These are phyloP conservation scores for Peromyscus polionotus DNA, from an alignment of 2,113 vertebrate genomes.

Conservation along the genomic window DNA sequence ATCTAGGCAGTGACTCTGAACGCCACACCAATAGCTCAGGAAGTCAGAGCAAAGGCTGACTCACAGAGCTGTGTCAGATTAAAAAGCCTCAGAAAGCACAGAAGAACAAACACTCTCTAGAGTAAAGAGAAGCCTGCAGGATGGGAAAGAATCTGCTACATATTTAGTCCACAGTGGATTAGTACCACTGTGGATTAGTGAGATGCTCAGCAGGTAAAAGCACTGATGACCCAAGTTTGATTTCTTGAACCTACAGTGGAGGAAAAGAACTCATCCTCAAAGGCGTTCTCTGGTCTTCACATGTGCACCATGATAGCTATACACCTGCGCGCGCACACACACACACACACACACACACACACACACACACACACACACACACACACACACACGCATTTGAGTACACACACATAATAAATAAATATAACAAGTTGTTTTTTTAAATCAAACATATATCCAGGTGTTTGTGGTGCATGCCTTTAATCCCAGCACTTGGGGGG, in stretches of 20 bases:
- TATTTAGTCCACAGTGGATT: background rate
- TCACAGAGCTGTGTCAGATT: background rate
- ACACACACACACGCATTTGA: too few species aligned
- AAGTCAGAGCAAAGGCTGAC: background rate
- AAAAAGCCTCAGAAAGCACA: background rate
- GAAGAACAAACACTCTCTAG: background rate
- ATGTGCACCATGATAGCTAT: background rate
- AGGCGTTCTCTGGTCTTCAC: background rate
- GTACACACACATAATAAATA: background rate
- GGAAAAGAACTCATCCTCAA: background rate
- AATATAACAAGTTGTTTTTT: background rate
- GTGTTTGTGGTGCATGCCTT: background rate
- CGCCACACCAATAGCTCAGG: background rate
- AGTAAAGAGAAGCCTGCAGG: background rate
- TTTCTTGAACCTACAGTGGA: background rate
- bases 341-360: background rate
- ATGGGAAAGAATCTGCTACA: background rate
- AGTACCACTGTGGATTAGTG: background rate
- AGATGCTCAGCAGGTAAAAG: background rate
- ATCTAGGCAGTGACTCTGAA: background rate
- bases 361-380: background rate
- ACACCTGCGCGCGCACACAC: background rate
- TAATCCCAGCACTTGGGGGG: background rate
- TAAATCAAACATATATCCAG: background rate
- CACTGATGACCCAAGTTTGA: background rate